phyloP scores from a whole-genome alignment of 2,797 vertebrate species.

The Ptychobarbus kaznakovi region DNA sequence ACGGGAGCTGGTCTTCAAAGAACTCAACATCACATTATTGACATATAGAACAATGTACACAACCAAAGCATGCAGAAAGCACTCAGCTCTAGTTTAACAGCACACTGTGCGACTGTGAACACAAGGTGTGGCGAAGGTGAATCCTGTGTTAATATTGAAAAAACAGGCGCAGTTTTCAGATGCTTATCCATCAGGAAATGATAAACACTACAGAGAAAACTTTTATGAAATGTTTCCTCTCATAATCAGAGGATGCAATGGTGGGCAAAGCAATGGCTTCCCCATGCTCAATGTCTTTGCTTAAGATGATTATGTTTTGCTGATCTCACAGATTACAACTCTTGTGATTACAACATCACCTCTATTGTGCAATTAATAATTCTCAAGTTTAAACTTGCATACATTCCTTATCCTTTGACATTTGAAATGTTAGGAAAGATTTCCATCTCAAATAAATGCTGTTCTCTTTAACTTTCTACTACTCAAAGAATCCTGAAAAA shows the following conservation, averaged over 20 bases:
- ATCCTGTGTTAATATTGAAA: constrained; percentile 1
- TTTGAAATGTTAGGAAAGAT: background rate
- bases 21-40: constrained; percentile 4
- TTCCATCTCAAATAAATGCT: background rate
- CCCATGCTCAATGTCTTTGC: constrained; percentile 34
- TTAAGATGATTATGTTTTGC: constrained; percentile 80
- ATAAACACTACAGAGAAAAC: constrained; percentile 25
- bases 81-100: background rate
- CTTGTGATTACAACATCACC: background rate
- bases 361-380: background rate
- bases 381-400: background rate
- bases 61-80: constrained; percentile 19
- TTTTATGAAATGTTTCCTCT: background rate
- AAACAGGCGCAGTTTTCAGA: background rate
- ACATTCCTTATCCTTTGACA: background rate
- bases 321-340: constrained; percentile 75
- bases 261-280: constrained; percentile 10
- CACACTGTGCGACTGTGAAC: background rate
- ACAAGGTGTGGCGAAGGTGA: constrained; percentile 21
- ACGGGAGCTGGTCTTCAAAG: background rate
- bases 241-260: constrained; percentile 2
- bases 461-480: background rate
- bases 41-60: constrained; percentile 2
- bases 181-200: constrained; percentile 1
- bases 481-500: too few species aligned